phyloP scores from a whole-genome alignment of 2,888 invertebrate species.

The Tetragnatha montana region DNA sequence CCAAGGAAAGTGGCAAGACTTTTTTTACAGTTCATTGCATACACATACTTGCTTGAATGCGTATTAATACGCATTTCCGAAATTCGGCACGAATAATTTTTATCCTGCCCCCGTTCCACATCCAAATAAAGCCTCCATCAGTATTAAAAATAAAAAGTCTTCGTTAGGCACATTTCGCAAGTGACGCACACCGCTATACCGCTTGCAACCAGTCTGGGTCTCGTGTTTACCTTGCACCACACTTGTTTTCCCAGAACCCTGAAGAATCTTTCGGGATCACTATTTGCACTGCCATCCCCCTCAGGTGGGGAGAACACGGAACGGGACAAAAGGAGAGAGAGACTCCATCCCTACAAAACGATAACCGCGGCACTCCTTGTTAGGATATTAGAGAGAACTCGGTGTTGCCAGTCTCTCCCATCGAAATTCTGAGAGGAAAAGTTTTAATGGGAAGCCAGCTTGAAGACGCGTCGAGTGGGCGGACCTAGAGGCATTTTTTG shows the following conservation, averaged over 20 bases:
- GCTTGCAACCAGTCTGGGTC: background rate
- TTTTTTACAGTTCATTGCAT: too few species aligned
- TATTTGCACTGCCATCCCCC: background rate
- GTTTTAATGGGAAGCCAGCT: constrained; percentile 27
- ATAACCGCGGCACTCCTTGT: constrained; percentile 18
- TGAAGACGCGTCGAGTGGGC: background rate
- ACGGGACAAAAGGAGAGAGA: background rate
- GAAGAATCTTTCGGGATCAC: background rate
- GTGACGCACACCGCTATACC: background rate
- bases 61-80: too few species aligned
- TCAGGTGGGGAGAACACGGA: background rate
- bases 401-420: background rate
- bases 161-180: background rate
- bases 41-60: too few species aligned
- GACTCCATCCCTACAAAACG: background rate
- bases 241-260: background rate
- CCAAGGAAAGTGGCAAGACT: too few species aligned
- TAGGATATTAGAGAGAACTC: constrained; percentile 7
- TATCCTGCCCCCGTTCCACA: too few species aligned
- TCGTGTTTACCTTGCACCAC: background rate
- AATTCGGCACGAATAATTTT: too few species aligned
- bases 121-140: too few species aligned
- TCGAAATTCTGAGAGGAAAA: constrained; percentile 12
- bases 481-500: background rate
- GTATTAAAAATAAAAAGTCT: too few species aligned